Evolutionary conservation across 2,888 invertebrate genomes (phyloP), one percentile per base, ranked within the genome.

Genomic region (Strigamia maritima): DNA sequence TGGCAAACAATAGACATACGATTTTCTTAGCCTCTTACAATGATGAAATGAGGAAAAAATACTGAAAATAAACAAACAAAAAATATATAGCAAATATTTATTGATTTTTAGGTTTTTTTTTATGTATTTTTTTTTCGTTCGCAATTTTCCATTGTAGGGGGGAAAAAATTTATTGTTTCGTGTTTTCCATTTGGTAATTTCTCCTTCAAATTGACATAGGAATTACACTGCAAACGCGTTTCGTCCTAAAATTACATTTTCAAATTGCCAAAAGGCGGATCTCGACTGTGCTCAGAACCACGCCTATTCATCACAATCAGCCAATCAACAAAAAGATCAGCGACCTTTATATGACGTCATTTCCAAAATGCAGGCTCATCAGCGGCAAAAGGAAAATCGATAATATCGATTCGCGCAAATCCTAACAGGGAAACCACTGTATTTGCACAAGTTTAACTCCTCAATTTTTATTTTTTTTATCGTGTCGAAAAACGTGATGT

Each of bases 221-320:
- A 49, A 49, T 49, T n/a, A 14, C 14, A 49, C n/a, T 49, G 49
- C 49, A 10, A 49, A 49, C 49, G 49, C 49, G 49, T 2, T 49
- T 49, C 49, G 49, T 14, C 49, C n/a, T 49, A n/a, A 49, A 49
- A 49, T 49, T 49, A 49, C 49, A 49, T 49, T 49, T 49, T 49
- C 49, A 49, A 49, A 49, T 49, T 49, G 49, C 49, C 49, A 49
- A 49, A n/a, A 49, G 49, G 49, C 49, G 49, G 49, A n/a, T 49
- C 49, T n/a, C 49, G 49, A 49, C 16, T 10, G 49, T 49, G 14
- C 16, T 49, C 14, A n/a, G 49, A 49, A 49, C 49, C n/a, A 14
- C 49, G 49, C 49, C 49, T 49, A 49, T 49, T 49, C 49, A 49
- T 49, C 49, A 49, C n/a, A 49, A 49, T 49, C 49, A 49, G 49